phyloP scores from a whole-genome alignment of 2,888 invertebrate species.

The Dusona sp. region DNA sequence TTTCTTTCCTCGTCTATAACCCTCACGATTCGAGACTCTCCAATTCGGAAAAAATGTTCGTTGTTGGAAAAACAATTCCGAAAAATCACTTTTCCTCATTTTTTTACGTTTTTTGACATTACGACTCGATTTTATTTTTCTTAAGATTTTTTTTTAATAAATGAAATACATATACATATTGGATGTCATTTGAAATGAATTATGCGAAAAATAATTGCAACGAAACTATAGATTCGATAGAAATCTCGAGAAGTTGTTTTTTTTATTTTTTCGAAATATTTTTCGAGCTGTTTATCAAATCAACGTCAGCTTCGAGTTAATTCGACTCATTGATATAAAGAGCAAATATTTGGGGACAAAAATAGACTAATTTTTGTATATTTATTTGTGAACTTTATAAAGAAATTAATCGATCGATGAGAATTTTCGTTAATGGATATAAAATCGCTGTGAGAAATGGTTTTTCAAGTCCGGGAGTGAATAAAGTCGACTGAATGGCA shows the following conservation, averaged over 20 bases:
- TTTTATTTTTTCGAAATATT: neutral
- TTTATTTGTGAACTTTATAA: neutral
- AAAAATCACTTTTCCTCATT: neutral
- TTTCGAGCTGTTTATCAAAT: neutral
- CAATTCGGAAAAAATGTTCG: neutral
- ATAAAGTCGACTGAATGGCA: constrained; percentile 1
- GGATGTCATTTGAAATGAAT: neutral
- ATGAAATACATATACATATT: neutral
- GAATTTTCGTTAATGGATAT: neutral
- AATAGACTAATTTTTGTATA: neutral
- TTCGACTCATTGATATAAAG: neutral
- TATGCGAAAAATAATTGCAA: neutral
- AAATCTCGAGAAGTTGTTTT: neutral
- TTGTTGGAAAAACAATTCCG: neutral
- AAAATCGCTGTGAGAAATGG: neutral
- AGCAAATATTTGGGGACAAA: neutral
- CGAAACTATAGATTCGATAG: neutral
- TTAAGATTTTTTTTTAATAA: too few species aligned
- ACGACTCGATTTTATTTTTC: neutral
- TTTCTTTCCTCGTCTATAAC: neutral
- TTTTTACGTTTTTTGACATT: neutral
- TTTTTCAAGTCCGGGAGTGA: neutral
- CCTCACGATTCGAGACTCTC: neutral
- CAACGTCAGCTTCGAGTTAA: too few species aligned
- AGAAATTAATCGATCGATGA: neutral